These are phyloP conservation scores for Cherax destructor DNA, from an alignment of 1,140 invertebrate species.

Conservation along the genomic window DNA sequence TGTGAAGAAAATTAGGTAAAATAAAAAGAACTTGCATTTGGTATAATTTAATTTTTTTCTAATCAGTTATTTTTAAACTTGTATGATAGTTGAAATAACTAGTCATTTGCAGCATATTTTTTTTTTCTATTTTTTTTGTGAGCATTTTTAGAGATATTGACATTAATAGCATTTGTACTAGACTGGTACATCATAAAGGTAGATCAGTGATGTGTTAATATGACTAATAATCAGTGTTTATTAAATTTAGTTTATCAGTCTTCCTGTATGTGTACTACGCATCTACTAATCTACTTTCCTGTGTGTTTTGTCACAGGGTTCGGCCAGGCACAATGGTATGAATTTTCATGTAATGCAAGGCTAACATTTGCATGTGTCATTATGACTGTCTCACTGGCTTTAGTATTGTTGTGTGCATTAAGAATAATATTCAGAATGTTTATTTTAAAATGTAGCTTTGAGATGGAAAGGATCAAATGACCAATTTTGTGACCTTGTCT, in stretches of 20 bases:
- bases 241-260: not conserved
- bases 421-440: constrained; percentile 4
- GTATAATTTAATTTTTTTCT: too few species aligned
- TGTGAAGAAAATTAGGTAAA: too few species aligned
- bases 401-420: not conserved
- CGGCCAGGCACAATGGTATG: constrained; percentile 67
- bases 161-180: not conserved
- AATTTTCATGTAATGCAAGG: constrained; percentile 21
- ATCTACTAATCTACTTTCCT: constrained; percentile 29
- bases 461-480: too few species aligned
- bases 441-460: not conserved
- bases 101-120: too few species aligned
- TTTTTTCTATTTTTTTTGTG: too few species aligned
- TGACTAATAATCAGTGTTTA: constrained; percentile 7
- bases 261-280: not conserved
- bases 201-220: not conserved
- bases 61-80: too few species aligned
- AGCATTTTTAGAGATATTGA: too few species aligned
- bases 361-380: constrained; percentile 20
- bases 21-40: too few species aligned
- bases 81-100: too few species aligned
- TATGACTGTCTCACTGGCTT: not conserved
- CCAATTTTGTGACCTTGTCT: too few species aligned
- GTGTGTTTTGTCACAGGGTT: constrained; percentile 58
- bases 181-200: not conserved